Evolutionary conservation across 2,888 invertebrate species (phyloP), one percentile per base, ranked within the genome.

Genomic region (Drosophila mimica): DNA sequence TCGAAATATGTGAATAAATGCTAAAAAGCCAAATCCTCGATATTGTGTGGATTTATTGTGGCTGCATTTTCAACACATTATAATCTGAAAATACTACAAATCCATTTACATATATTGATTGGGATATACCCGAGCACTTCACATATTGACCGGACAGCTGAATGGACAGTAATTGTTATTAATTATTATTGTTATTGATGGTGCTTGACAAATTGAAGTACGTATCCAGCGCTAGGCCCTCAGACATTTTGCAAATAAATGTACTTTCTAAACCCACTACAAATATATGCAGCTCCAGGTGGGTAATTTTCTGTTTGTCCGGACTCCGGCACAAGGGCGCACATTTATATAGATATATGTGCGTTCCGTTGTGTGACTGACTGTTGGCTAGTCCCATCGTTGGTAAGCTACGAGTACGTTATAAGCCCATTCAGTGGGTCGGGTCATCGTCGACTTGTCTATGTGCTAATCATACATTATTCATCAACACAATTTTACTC

Each of bases 111-210:
- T 48, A 66, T 88, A 90, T 84, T 89, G 83, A 84, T 84, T 77
- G 71, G 66, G 61, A 38, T 56, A 68, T 70, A 13, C 7, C 30
- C 33, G 15, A 60, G 54, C 49, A 53, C 53, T 72, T 60, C 51
- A 28, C 31, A 17, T 25, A 31, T n/a, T 33, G 48, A 11, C 15
- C n/a, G 25, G 51, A 30, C 34, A 63, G 34, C 66, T 52, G 57
- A 57, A 56, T 70, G 69, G 80, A 80, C 83, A 70, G 88, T 88
- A 91, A 87, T 91, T 90, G 87, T 90, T 90, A 88, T 87, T 87
- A 90, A 89, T 87, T 86, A 86, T 88, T 91, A 81, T 89, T 77
- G 70, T 90, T 83, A 91, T 91, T 87, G 91, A 85, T 90, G 91
- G 84, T 64, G 74, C 74, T 67, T 65, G 76, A 60, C 79, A 74